Evolutionary conservation across 2,888 invertebrate species (phyloP).

Genomic region (Eupithecia insigniata): DNA sequence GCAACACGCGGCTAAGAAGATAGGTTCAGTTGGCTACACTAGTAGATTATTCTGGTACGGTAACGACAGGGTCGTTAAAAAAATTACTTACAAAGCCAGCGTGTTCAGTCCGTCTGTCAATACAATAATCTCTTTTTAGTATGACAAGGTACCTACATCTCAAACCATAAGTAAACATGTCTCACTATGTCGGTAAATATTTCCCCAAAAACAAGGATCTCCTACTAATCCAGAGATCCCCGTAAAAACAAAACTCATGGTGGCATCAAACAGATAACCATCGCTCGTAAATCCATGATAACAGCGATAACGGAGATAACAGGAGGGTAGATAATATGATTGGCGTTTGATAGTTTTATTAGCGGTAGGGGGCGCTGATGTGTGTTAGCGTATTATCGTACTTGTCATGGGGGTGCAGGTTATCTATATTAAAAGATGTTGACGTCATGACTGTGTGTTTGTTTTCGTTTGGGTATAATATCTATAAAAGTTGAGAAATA

Average conservation of each 20-base stretch:
- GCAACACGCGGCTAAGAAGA: too few relatives aligned
- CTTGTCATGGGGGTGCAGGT: conserved; percentile 14
- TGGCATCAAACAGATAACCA: conserved; percentile 32
- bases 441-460: neutral
- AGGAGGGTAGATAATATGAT: conserved; percentile 42
- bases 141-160: neutral
- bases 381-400: conserved; percentile 10
- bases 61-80: neutral
- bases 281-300: conserved; percentile 34
- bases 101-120: neutral
- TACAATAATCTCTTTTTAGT: neutral
- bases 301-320: conserved; percentile 10
- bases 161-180: neutral
- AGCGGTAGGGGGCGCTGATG: conserved; percentile 21
- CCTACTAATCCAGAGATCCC: conserved; percentile 7
- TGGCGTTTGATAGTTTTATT: conserved; percentile 45
- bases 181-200: conserved; percentile 10
- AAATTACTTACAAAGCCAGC: too few relatives aligned
- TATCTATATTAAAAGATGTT: conserved; percentile 9
- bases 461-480: neutral
- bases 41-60: too few relatives aligned
- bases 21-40: too few relatives aligned
- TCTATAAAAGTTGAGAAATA: neutral
- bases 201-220: neutral
- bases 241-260: conserved; percentile 26